phyloP scores from a whole-genome alignment of 2,113 vertebrate species.

The Lophius piscatorius region DNA sequence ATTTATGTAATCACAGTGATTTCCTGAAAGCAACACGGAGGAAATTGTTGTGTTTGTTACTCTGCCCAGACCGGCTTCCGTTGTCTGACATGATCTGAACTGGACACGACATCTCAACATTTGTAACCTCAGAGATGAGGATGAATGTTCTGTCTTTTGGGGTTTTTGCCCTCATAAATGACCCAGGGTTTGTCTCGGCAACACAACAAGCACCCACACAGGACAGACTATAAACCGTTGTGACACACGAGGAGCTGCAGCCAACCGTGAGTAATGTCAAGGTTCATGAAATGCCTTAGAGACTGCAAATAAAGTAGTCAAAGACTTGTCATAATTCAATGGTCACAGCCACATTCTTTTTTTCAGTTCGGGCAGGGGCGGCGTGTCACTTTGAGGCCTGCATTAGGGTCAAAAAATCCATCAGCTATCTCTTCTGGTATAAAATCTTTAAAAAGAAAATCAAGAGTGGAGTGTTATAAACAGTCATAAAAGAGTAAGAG shows the following conservation, averaged over 20 bases:
- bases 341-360: constrained; percentile 27
- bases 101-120: constrained; percentile 24
- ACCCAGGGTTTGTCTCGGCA: constrained; percentile 40
- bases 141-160: constrained; percentile 20
- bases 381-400: no score
- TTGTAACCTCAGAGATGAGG: constrained; percentile 22
- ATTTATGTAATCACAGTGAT: background rate
- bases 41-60: no score
- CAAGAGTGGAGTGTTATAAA: no score
- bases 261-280: constrained; percentile 65
- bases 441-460: no score
- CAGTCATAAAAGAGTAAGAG: no score
- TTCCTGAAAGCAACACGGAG: no score
- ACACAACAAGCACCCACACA: constrained; percentile 30
- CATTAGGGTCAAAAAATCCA: no score
- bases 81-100: constrained; percentile 22
- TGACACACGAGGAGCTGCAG: constrained; percentile 69
- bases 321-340: constrained; percentile 48
- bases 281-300: constrained; percentile 61
- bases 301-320: constrained; percentile 43
- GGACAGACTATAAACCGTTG: constrained; percentile 65
- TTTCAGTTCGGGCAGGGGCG: no score
- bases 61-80: background rate
- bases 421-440: no score
- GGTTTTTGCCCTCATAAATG: constrained; percentile 30